Conservation (phyloP, 2,888 invertebrate genomes). For the Cyaniris semiargus region DNA sequence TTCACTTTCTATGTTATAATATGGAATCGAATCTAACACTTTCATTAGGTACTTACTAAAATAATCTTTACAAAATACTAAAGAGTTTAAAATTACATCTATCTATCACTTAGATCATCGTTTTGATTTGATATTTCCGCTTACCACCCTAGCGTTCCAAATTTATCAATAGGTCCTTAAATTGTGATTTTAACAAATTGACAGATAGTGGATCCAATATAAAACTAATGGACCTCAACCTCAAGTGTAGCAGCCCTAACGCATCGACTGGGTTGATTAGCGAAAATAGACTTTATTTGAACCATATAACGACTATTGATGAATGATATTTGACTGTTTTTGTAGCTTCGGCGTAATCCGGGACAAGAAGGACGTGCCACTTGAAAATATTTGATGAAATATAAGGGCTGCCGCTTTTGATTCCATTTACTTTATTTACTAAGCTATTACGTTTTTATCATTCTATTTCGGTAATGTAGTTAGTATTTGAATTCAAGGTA, state of each 20-base stretch:
- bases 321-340: slow-evolving; percentile 31
- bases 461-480: too few relatives aligned
- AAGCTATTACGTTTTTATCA: not conserved
- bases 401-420: not conserved
- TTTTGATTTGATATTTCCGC: slow-evolving; percentile 12
- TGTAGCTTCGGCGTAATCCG: slow-evolving; percentile 32
- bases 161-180: slow-evolving; percentile 16
- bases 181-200: slow-evolving; percentile 36
- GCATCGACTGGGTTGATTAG: not conserved
- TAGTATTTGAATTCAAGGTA: too few relatives aligned
- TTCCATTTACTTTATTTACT: not conserved
- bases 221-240: slow-evolving; percentile 42
- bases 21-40: too few relatives aligned
- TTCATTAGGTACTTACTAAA: too few relatives aligned
- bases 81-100: not conserved
- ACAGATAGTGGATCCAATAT: slow-evolving; percentile 43
- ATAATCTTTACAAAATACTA: too few relatives aligned
- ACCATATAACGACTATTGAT: not conserved
- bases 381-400: slow-evolving; percentile 37
- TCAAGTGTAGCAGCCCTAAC: slow-evolving; percentile 17
- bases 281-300: slow-evolving; percentile 17
- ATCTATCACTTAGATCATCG: not conserved
- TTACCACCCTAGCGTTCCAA: not conserved
- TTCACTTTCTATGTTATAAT: not conserved
- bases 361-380: slow-evolving; percentile 38